phyloP scores from a whole-genome alignment of 2,113 vertebrate species.

The Plecotus auritus region DNA sequence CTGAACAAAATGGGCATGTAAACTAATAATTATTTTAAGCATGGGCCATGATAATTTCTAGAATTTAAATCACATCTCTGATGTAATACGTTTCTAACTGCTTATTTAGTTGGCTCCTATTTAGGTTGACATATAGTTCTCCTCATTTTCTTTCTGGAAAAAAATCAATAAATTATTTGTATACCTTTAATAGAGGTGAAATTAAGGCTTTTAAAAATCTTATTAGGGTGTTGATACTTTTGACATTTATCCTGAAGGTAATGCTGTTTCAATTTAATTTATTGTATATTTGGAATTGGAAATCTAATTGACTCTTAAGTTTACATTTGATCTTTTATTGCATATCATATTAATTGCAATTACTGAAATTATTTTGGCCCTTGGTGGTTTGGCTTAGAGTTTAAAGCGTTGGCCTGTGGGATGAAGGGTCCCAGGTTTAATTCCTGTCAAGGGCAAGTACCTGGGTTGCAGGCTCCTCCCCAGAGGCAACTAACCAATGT shows the following conservation, averaged over 20 bases:
- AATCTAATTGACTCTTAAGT: neutral
- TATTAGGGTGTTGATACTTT: neutral
- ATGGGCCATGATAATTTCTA: neutral
- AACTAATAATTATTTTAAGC: constrained; percentile 10
- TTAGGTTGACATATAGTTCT: neutral
- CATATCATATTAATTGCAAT: neutral
- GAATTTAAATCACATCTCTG: constrained; percentile 25
- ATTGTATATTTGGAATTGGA: neutral
- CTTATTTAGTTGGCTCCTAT: neutral
- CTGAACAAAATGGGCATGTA: neutral
- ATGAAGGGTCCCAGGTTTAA: too few relatives aligned
- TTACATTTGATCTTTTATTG: neutral
- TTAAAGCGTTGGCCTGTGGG: too few relatives aligned
- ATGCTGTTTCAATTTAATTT: neutral
- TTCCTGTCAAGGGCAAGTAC: too few relatives aligned
- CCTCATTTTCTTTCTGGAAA: constrained; percentile 26
- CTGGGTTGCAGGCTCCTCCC: too few relatives aligned
- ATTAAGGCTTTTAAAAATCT: neutral
- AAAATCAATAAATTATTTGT: constrained; percentile 7
- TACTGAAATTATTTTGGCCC: neutral
- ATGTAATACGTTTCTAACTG: constrained; percentile 5
- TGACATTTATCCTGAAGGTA: neutral
- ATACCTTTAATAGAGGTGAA: neutral
- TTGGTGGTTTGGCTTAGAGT: too few relatives aligned
- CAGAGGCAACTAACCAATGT: too few relatives aligned